Evolutionary conservation across 1,140 invertebrate genomes (phyloP).

Genomic region (Pissodes strobi): DNA sequence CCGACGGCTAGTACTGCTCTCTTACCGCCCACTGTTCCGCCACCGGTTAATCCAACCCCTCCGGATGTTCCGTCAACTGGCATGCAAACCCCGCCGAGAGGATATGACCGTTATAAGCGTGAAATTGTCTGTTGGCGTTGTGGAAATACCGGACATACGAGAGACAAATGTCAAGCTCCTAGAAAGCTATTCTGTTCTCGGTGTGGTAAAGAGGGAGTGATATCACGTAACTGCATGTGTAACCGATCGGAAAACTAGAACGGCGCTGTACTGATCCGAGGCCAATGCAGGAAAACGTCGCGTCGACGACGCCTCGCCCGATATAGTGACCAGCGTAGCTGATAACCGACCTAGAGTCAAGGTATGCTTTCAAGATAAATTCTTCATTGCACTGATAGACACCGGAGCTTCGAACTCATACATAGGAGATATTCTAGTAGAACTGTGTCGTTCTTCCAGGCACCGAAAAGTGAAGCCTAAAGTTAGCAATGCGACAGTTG

Average conservation of each 20-base stretch:
- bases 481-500: not conserved
- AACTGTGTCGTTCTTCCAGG: slow-evolving; percentile 2
- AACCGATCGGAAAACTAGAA: not conserved
- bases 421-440: not conserved
- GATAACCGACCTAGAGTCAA: too few species aligned
- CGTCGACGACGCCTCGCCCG: too few species aligned
- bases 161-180: not conserved
- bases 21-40: too few species aligned
- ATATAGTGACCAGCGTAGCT: too few species aligned
- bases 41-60: too few species aligned
- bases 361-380: too few species aligned
- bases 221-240: not conserved
- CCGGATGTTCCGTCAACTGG: too few species aligned
- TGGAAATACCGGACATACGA: not conserved
- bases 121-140: not conserved
- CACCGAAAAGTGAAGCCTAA: not conserved
- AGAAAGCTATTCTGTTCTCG: slow-evolving; percentile 4
- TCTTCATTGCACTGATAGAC: too few species aligned
- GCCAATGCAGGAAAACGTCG: not conserved
- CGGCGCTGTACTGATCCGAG: not conserved
- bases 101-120: too few species aligned
- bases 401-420: slow-evolving; percentile 12
- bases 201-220: slow-evolving; percentile 13
- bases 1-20: too few species aligned
- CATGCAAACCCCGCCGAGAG: too few species aligned